Base-by-base conservation (phyloP, 2,888 invertebrate genomes). In the Amphipyra berbera region DNA sequence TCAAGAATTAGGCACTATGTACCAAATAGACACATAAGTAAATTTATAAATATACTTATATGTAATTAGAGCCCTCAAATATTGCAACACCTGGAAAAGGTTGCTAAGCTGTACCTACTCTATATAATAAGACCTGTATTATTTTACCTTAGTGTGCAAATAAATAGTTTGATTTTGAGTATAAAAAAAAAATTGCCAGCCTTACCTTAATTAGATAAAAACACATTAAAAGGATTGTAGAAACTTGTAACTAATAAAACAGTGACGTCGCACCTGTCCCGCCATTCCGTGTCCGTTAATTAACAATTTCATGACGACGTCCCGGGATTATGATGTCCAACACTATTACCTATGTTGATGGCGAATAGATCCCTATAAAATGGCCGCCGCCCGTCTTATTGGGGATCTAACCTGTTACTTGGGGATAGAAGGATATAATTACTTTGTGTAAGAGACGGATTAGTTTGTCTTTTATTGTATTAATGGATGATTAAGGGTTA, bases 271-370 rank as follows among this genome's bases (percentile, higher is more conserved):
- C 57, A 61, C 66, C 58, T 61, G 55, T 66, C 57, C 38, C 54
- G 58, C 66, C 72, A 68, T 68, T 65, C 64, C 76, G 68, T 68
- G 76, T 78, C 65, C 73, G 82, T 83, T 88, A 88, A 88, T 88
- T 86, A 88, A 86, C 87, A 84, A 84, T 88, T 89, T 89, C 84
- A 87, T 82, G 89, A 84, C 72, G 81, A 66, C 72, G 82, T 76
- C 76, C 78, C 71, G 61, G 70, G 71, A 78, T 76, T 80, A 80
- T 72, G 68, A 71, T 61, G 59, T 61, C 66, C 76, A 72, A 75
- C 82, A 79, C 81, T 78, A 82, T 84, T 82, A 87, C 83, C 80
- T 81, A 78, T 78, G 76, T 73, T 73, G 62, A 78, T 64, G 42
- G 65, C 59, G 59, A 68, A 74, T 69, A 74, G 63, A 71, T 74